Evolutionary conservation across 92 coral and sea anemone species (phyloP).

Genomic region (Siderastrea siderea): DNA sequence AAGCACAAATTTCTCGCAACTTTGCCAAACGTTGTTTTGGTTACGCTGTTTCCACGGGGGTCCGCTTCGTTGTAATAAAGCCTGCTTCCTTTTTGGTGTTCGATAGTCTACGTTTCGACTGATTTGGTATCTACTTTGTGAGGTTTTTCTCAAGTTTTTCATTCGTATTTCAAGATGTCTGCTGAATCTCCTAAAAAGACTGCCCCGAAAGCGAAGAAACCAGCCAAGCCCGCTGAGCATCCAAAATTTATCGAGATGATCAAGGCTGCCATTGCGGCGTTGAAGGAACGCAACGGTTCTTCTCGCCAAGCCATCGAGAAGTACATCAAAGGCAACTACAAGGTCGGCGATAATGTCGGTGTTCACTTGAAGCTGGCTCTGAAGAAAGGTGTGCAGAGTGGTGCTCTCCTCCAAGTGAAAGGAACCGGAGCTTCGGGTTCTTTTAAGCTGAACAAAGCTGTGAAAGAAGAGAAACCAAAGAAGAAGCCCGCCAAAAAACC

Average conservation of each 20-base stretch:
- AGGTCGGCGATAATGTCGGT: constrained; percentile 50
- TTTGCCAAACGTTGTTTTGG: background rate
- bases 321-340: constrained; percentile 79
- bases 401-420: constrained; percentile 43
- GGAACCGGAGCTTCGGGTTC: constrained; percentile 80
- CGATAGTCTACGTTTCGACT: background rate
- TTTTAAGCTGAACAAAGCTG: constrained; percentile 58
- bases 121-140: background rate
- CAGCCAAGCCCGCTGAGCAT: constrained; percentile 72
- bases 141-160: background rate
- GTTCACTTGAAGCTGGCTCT: constrained; percentile 50
- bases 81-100: background rate
- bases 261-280: constrained; percentile 59
- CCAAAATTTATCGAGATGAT: constrained; percentile 76
- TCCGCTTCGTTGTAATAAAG: constrained; percentile 37
- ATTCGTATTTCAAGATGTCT: background rate
- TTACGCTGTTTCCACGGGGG: constrained; percentile 57
- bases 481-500: constrained; percentile 73
- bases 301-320: constrained; percentile 82
- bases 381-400: constrained; percentile 19
- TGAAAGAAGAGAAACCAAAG: constrained; percentile 53
- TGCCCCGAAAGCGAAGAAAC: constrained; percentile 45
- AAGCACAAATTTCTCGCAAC: constrained; percentile 49
- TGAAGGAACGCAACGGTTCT: constrained; percentile 67
- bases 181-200: constrained; percentile 24